These are phyloP conservation scores for Thereuonema tuberculata DNA, from an alignment of 1,140 invertebrate species.

Conservation along the genomic window DNA sequence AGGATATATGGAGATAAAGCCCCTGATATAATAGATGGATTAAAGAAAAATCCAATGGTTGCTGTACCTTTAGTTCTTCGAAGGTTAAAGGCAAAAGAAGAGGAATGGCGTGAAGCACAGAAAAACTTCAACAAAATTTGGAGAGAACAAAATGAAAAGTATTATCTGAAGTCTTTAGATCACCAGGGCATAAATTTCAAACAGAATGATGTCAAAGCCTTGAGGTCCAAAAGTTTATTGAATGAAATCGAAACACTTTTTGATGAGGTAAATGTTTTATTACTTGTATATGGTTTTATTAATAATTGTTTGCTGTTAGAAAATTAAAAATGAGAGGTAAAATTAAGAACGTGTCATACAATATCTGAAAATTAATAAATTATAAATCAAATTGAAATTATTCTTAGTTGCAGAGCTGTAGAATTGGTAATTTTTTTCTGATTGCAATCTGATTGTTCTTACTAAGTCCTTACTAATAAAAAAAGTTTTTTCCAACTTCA, in stretches of 20 bases:
- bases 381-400: too few species aligned
- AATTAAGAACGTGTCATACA: too few species aligned
- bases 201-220: conserved; percentile 87
- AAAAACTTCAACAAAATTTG: conserved; percentile 95
- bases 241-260: conserved; percentile 91
- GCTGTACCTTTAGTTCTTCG: conserved; percentile 88
- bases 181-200: conserved; percentile 98
- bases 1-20: conserved; percentile 93
- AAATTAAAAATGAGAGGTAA: too few species aligned
- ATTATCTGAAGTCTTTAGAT: conserved; percentile 94
- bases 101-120: conserved; percentile 95
- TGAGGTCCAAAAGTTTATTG: conserved; percentile 87
- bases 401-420: too few species aligned
- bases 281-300: too few species aligned
- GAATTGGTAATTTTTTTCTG: too few species aligned
- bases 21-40: conserved; percentile 84
- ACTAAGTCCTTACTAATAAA: too few species aligned
- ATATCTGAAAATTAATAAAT: too few species aligned
- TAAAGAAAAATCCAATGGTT: conserved; percentile 87
- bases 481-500: too few species aligned
- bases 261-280: conserved; percentile 54
- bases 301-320: too few species aligned
- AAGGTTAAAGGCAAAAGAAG: conserved; percentile 86
- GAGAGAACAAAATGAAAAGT: conserved; percentile 97
- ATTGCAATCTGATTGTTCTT: too few species aligned